phyloP scores from a whole-genome alignment of 2,113 vertebrate genomes.

The Menura novaehollandiae region DNA sequence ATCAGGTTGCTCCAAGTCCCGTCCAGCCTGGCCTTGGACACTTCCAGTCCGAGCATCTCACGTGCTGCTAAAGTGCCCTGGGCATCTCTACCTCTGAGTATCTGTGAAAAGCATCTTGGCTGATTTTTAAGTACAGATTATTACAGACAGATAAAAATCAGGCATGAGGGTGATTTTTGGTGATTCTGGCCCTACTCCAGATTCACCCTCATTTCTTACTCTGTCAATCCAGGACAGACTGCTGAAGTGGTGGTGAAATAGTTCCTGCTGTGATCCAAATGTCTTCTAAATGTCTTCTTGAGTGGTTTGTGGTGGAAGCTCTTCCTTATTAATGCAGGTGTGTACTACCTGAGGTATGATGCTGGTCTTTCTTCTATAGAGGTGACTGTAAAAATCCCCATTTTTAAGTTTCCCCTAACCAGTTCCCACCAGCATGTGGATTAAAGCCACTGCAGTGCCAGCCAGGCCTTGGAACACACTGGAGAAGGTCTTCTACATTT shows the following conservation, averaged over 20 bases:
- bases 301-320: background rate
- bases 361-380: background rate
- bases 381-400: background rate
- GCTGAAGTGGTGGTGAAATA: background rate
- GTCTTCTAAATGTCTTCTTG: background rate
- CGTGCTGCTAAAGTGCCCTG: background rate
- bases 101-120: background rate
- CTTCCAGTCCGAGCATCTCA: background rate
- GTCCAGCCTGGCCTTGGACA: background rate
- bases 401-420: background rate
- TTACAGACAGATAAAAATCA: background rate
- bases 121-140: background rate
- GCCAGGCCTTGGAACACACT: background rate
- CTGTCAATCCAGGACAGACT: too few species aligned
- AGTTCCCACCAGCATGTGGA: background rate
- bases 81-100: background rate
- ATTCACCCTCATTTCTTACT: background rate
- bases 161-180: background rate
- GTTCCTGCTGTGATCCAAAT: background rate
- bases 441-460: background rate
- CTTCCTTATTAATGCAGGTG: background rate
- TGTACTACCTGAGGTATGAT: background rate
- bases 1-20: background rate
- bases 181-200: background rate
- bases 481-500: background rate